Conservation (phyloP, 2,113 vertebrate genomes). For the Platysteira castanea region DNA sequence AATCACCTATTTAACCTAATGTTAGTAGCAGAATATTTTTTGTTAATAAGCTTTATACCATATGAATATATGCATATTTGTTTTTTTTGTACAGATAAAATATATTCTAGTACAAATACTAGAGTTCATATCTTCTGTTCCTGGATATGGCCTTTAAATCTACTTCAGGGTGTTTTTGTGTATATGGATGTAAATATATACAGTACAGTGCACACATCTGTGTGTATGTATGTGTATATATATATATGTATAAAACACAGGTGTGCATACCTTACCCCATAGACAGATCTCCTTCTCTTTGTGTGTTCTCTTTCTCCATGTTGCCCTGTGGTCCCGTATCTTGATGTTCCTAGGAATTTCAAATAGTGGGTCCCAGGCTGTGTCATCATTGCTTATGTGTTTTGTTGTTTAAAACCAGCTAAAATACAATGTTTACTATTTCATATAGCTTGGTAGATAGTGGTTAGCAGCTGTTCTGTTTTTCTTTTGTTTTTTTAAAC, state of each 20-base stretch:
- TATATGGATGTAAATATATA: constrained; percentile 78
- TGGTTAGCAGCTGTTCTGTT: neutral
- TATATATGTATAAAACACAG: constrained; percentile 70
- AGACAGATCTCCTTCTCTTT: constrained; percentile 40
- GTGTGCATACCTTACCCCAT: constrained; percentile 61
- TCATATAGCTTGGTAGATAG: neutral
- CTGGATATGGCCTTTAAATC: constrained; percentile 74
- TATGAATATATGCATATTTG: constrained; percentile 74
- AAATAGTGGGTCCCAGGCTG: neutral
- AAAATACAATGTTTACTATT: neutral
- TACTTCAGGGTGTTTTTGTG: constrained; percentile 78
- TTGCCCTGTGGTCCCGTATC: neutral
- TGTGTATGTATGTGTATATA: constrained; percentile 69
- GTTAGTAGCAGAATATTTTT: constrained; percentile 70
- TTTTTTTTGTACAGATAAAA: constrained; percentile 67
- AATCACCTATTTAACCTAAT: constrained; percentile 69
- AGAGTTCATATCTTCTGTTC: constrained; percentile 71
- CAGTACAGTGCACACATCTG: constrained; percentile 65
- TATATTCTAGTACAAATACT: constrained; percentile 72
- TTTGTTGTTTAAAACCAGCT: constrained; percentile 11
- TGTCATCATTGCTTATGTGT: constrained; percentile 4
- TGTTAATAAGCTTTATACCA: constrained; percentile 74
- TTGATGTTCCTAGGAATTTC: constrained; percentile 13
- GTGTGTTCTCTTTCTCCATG: constrained; percentile 22
- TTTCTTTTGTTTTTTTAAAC: neutral